These are phyloP conservation scores for Zosterops borbonicus DNA, from an alignment of 2,113 vertebrate species.

Conservation along the genomic window DNA sequence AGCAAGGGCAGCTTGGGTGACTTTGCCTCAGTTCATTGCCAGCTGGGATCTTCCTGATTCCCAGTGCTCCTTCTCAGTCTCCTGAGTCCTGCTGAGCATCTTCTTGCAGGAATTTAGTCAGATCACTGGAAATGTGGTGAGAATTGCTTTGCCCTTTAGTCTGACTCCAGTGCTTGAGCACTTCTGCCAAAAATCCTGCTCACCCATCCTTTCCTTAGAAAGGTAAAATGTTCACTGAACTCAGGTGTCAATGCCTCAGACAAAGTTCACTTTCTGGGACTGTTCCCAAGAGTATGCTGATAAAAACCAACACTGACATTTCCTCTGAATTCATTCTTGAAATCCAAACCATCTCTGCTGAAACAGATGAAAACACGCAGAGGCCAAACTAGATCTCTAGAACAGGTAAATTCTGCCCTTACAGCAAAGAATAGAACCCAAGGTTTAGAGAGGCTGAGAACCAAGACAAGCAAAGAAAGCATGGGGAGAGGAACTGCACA, in stretches of 20 bases:
- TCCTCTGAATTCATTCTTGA: neutral
- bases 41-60: neutral
- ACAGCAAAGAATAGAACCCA: neutral
- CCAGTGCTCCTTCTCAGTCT: neutral
- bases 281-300: rapidly evolving
- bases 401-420: neutral
- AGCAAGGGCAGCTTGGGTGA: neutral
- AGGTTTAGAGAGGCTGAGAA: neutral
- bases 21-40: neutral
- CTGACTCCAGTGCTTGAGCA: neutral
- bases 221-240: neutral
- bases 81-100: rapidly evolving
- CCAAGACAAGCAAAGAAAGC: neutral
- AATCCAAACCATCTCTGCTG: neutral
- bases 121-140: neutral
- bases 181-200: neutral
- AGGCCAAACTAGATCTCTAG: neutral
- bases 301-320: neutral
- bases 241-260: neutral
- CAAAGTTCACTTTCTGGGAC: neutral
- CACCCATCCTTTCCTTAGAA: neutral
- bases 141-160: neutral
- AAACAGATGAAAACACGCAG: neutral
- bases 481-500: neutral
- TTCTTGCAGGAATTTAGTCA: neutral